Evolutionary conservation across 2,797 vertebrate species (phyloP), one percentile per base, ranked within the genome.

Genomic region (Microctenopoma lineatum): DNA sequence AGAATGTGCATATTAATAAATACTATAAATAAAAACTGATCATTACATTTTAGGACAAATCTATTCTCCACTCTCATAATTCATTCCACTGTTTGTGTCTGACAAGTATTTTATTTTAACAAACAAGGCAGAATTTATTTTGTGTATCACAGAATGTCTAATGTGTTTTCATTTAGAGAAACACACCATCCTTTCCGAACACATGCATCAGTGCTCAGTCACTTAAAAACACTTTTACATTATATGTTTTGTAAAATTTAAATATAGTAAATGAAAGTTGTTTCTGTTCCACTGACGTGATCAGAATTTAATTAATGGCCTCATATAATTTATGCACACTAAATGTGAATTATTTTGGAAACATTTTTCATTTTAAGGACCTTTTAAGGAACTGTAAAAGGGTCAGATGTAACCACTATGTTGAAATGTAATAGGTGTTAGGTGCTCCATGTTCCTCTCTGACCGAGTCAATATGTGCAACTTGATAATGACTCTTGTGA

Each of bases 1-100:
- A 50, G 58, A 54, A 39, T 44, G 52, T 57, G 36, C 52, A 62
- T 70, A 58, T 55, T 29, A 55, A 72, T 46, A 53, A 68, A 45
- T 6, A 39, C 38, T 13, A 13, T 55, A 46, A 57, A 64, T 70
- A 48, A 51, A 27, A 45, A 2, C n/a, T 32, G 56, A 66, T 55
- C 62, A 71, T 66, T 41, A 61, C 54, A 54, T 26, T 29, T 27
- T 71, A 77, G 7, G 45, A 13, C 18, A 68, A 18, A 25, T 46
- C 46, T 21, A 48, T 8, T 51, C 39, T 27, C 6, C 3, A 10
- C 8, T 25, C 41, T 67, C 38, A 32, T 75, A 66, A 66, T 73
- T 73, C 58, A 66, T 8, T 67, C 25, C 1, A 6, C 15, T 15
- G 2, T 4, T 3, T 7, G 32, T 52, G 27, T 54, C 21, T 44